These are phyloP conservation scores for Macrophya alboannulata DNA, from an alignment of 2,888 invertebrate species.

Conservation along the genomic window DNA sequence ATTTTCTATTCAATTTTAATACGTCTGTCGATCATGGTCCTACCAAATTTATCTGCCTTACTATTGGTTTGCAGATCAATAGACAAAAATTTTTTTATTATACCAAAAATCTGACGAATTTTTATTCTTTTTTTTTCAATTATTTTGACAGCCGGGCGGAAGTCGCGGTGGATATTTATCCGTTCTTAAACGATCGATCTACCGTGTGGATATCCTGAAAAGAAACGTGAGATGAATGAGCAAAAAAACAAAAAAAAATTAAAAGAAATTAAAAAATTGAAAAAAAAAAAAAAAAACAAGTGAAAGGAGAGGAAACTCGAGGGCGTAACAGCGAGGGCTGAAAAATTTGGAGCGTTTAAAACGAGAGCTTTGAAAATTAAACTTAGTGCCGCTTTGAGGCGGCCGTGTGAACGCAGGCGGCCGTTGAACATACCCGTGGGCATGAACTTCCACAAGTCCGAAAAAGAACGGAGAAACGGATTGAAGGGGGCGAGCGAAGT, in stretches of 20 bases:
- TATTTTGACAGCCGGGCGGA: not conserved
- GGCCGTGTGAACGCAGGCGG: slow-evolving; percentile 8
- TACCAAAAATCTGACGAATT: not conserved
- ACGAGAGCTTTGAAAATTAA: slow-evolving; percentile 50
- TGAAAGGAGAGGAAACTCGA: slow-evolving; percentile 25
- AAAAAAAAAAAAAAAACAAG: not conserved
- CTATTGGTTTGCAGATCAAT: not conserved
- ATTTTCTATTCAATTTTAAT: not conserved
- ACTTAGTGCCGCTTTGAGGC: slow-evolving; percentile 31
- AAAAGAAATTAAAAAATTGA: not conserved
- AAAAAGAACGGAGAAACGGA: slow-evolving; percentile 16
- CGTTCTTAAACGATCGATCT: not conserved
- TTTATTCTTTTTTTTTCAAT: too few relatives aligned
- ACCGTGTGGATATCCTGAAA: not conserved
- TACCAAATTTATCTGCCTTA: not conserved
- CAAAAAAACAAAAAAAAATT: not conserved
- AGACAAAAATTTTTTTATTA: not conserved
- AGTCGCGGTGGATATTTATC: not conserved
- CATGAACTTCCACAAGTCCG: slow-evolving; percentile 15
- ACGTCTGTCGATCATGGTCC: not conserved
- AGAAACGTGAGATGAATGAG: not conserved
- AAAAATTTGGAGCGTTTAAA: slow-evolving; percentile 42
- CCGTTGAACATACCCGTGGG: not conserved
- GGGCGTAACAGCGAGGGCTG: not conserved
- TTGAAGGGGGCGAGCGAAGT: slow-evolving; percentile 4